Evolutionary conservation across 2,797 vertebrate species (phyloP), one percentile per base, ranked within the genome.

Genomic region (Siniperca obscura): DNA sequence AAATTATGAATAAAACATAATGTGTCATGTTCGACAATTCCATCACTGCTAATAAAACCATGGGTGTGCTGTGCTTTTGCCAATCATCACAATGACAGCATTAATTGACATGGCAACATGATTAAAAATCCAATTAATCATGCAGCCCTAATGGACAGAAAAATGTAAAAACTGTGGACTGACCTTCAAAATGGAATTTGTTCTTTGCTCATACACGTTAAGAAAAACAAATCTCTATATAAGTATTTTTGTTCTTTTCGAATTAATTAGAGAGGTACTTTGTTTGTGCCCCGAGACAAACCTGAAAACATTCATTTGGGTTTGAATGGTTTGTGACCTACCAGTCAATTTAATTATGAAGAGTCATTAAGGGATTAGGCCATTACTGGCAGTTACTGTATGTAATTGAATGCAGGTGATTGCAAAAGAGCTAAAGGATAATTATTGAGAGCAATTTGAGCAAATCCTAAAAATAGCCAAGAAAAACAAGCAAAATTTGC

Each of bases 111-210:
- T 89, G 88, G 85, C 90, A 89, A 88, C 91, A 87, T 93, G 92
- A 95, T 96, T 95, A 95, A 94, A 95, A 95, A 94, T 94, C 90
- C 88, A 94, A 94, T 95, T 95, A 95, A 92, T 92, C 90, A 87
- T 90, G 83, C 86, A 89, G 83, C 85, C 82, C 67, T 93, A 94
- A 93, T 92, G 91, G 90, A 92, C 81, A 74, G 83, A 88, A 93
- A 93, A 89, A 89, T 81, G 61, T 78, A 80, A 90, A 94, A 93
- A 76, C 50, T 62, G 70, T n/a, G 25, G 36, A 27, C 87, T 94
- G 93, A 95, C 94, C 94, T 95, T 94, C 92, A 95, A 84, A 93
- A 89, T 84, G 25, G 71, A 87, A 91, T 88, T 82, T 72, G 48
- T 81, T 81, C 85, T 81, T 53, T 75, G 72, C 70, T 68, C 71